These are phyloP conservation scores for Sylvia atricapilla DNA, from an alignment of 2,113 vertebrate species.

Conservation along the genomic window DNA sequence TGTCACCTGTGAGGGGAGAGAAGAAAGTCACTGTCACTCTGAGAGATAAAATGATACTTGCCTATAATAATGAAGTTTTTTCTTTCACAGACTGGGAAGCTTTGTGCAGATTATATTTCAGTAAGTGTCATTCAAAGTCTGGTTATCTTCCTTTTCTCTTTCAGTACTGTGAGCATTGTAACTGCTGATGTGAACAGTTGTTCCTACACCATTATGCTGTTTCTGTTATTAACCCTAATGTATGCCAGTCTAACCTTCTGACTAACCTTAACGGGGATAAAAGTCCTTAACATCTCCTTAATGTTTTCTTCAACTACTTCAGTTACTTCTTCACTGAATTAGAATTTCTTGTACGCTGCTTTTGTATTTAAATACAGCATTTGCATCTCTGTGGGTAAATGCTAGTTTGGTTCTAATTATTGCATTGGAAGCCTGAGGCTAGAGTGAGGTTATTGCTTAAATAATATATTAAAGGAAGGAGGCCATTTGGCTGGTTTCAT, in stretches of 20 bases:
- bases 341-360: not conserved
- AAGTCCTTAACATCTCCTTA: not conserved
- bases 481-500: not conserved
- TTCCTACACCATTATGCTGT: not conserved
- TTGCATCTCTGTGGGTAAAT: not conserved
- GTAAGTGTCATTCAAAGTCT: not conserved
- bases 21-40: not conserved
- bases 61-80: not conserved
- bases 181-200: not conserved
- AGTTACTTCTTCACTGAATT: not conserved
- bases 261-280: not conserved
- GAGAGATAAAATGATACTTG: not conserved
- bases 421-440: not conserved
- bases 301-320: not conserved
- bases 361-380: not conserved
- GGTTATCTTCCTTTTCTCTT: not conserved
- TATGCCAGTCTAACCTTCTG: not conserved
- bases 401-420: conserved; percentile 13
- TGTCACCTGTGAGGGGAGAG: not conserved
- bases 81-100: not conserved
- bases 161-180: not conserved
- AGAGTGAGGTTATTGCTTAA: conserved; percentile 3
- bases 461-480: not conserved
- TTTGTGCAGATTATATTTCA: not conserved
- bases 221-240: not conserved